Conservation (phyloP, 2,113 vertebrate species). For the Ochotona curzoniae region DNA sequence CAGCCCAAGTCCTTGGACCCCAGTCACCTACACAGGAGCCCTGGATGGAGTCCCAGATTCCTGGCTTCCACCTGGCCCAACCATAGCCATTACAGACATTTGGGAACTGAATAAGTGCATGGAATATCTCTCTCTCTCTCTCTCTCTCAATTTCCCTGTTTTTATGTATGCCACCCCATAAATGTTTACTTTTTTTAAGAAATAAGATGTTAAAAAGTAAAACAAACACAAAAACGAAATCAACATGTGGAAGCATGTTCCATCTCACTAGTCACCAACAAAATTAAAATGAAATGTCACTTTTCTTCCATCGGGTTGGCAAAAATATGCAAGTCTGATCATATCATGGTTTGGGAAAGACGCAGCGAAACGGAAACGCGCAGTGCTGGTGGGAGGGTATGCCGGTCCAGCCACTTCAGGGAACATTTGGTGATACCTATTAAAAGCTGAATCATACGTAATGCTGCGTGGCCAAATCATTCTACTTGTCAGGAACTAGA, state of each 20-base stretch:
- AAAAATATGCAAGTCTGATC: neutral
- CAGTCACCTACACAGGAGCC: too few relatives aligned
- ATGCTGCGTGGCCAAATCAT: neutral
- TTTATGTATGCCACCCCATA: too few relatives aligned
- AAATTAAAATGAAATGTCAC: constrained; percentile 30
- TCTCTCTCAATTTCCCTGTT: too few relatives aligned
- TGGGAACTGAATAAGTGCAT: too few relatives aligned
- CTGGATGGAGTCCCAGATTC: too few relatives aligned
- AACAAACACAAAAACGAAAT: neutral
- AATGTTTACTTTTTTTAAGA: too few relatives aligned
- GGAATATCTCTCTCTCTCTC: too few relatives aligned
- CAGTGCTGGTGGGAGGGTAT: neutral
- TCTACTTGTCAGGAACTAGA: constrained; percentile 19
- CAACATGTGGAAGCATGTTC: neutral
- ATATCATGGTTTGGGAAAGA: neutral
- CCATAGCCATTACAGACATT: too few relatives aligned
- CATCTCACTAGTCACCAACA: neutral
- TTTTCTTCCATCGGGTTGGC: constrained; percentile 1
- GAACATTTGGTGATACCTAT: constrained; percentile 21
- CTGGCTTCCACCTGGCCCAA: too few relatives aligned
- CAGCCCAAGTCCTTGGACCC: too few relatives aligned
- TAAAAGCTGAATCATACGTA: constrained; percentile 28
- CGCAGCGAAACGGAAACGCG: neutral
- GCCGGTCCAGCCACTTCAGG: neutral
- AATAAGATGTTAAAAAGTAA: neutral